Evolutionary conservation across 2,797 vertebrate genomes (phyloP), one percentile per base, ranked within the genome.

Genomic region (Melanotaenia nigrans): DNA sequence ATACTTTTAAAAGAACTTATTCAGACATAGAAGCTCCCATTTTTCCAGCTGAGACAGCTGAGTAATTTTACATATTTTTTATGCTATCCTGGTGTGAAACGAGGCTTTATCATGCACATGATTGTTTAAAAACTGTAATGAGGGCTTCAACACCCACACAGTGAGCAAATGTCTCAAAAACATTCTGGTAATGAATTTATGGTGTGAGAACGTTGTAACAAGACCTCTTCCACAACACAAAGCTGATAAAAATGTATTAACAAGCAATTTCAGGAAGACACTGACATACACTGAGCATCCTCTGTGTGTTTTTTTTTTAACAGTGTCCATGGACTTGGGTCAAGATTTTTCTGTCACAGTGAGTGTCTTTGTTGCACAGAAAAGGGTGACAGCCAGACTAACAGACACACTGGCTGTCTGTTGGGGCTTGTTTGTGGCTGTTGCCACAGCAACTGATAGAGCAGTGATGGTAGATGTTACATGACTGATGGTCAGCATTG

Each of bases 341-440:
- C 0, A 64, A 68, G 62, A 56, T 81, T 63, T 47, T 64, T 68
- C 53, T 63, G 67, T 61, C 75, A 87, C 87, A 93, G 66, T 71
- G 85, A 87, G 64, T 12, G 32, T 77, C 89, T 90, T 91, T 93
- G 91, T 92, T 87, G 61, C 58, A 67, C 75, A 81, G 65, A 61
- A 64, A 49, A 66, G 72, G 51, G 75, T 51, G 78, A 82, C 69
- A 68, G 72, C 40, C 77, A 78, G 64, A 61, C 53, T 42, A 82
- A 77, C 35, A 68, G 84, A 58, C 79, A 56, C 75, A 58, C 68
- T 40, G 64, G 54, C 51, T 38, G 68, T 82, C 77, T 94, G 92
- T 93, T 95, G 86, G 75, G 89, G 68, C 78, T 73, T 95, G 93
- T 95, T 95, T 94, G 79, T 87, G 89, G 93, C 88, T 86, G 93